phyloP scores from a whole-genome alignment of 2,888 invertebrate species.

The Unio pictorum region DNA sequence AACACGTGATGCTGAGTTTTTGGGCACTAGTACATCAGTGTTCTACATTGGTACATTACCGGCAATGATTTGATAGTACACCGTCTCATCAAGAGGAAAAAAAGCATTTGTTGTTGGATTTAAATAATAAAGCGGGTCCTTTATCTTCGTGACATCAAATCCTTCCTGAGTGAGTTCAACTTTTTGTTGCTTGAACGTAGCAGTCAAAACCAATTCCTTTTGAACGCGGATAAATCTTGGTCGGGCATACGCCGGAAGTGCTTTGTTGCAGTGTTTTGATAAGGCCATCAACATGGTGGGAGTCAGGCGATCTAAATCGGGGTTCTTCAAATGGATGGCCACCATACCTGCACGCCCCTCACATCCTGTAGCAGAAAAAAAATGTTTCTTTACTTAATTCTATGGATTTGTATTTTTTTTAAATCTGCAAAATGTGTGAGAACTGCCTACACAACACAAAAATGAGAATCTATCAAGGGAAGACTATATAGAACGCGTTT shows the following conservation, averaged over 20 bases:
- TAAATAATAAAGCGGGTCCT: constrained; percentile 25
- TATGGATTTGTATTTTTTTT: too few species aligned
- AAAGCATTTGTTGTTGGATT: constrained; percentile 19
- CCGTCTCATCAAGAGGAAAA: constrained; percentile 13
- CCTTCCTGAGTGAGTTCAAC: constrained; percentile 23
- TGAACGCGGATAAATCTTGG: constrained; percentile 37
- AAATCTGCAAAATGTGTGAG: too few species aligned
- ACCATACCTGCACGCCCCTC: constrained; percentile 62
- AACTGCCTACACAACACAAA: too few species aligned
- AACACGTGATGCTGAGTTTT: too few species aligned
- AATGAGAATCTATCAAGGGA: too few species aligned
- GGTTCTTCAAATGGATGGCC: constrained; percentile 40
- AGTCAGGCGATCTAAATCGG: constrained; percentile 8
- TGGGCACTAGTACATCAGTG: too few species aligned
- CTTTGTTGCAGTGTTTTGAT: constrained; percentile 34
- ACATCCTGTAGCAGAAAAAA: constrained; percentile 22
- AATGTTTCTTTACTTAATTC: neutral
- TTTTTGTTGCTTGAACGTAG: constrained; percentile 41
- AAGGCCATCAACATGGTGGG: constrained; percentile 26
- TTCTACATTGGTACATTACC: constrained; percentile 17
- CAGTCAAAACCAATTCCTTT: constrained; percentile 26
- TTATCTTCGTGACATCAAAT: constrained; percentile 20
- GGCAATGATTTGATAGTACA: constrained; percentile 16
- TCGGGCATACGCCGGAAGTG: constrained; percentile 58
- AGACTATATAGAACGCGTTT: too few species aligned